phyloP scores from a whole-genome alignment of 2,888 invertebrate species.

The Cynaeus angustus region DNA sequence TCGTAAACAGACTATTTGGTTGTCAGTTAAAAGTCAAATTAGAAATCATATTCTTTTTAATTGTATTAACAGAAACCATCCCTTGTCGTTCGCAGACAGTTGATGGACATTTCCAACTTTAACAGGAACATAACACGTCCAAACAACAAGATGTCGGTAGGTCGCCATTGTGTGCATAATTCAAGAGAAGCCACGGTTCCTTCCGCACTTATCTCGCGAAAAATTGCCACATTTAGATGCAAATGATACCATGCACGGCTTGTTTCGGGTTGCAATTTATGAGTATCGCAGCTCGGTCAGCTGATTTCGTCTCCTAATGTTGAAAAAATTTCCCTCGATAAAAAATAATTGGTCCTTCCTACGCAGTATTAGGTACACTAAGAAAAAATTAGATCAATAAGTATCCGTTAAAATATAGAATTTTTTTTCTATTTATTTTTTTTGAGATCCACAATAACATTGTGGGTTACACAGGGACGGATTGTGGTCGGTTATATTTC shows the following conservation, averaged over 20 bases:
- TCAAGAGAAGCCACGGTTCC: background rate
- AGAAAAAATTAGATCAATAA: background rate
- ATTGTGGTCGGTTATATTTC: too few species aligned
- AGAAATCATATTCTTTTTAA: conserved; percentile 9
- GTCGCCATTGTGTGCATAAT: background rate
- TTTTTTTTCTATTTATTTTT: too few species aligned
- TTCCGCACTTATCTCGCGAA: conserved; percentile 45
- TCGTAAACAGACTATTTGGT: background rate
- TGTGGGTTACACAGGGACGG: too few species aligned
- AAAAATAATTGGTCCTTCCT: conserved; percentile 46
- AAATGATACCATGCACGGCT: conserved; percentile 37
- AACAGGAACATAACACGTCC: conserved; percentile 8
- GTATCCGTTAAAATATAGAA: too few species aligned
- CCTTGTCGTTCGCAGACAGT: conserved; percentile 11
- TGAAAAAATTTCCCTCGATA: conserved; percentile 41
- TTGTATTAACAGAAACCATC: conserved; percentile 1
- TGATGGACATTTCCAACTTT: conserved; percentile 7
- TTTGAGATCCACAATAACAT: too few species aligned
- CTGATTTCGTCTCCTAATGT: conserved; percentile 42
- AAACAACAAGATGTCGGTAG: background rate
- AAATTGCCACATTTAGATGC: conserved; percentile 48
- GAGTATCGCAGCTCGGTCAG: conserved; percentile 39
- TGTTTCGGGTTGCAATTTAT: conserved; percentile 46
- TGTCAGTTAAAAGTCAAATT: conserved; percentile 17
- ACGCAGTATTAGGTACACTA: conserved; percentile 22